Evolutionary conservation across 53 echinoderm and acorn worm species (phyloP), one percentile per base, ranked within the genome.

Genomic region (Paracentrotus lividus): DNA sequence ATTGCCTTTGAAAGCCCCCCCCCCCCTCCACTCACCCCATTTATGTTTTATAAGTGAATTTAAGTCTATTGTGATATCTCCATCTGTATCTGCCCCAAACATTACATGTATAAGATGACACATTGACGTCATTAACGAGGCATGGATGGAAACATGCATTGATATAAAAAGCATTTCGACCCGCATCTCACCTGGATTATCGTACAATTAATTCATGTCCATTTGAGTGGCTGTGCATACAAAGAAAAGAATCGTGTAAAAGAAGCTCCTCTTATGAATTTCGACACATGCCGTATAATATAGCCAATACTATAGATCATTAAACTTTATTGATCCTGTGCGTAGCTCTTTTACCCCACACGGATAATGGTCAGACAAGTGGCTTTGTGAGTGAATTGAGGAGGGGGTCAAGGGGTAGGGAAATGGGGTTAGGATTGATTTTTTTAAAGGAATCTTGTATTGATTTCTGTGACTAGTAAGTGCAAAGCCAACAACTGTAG

Each of bases 381-480:
- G 72, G 72, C 40, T 72, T 72, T 40, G n/a, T n/a, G n/a, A n/a
- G n/a, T 32, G 15, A 8, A 18, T 72, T 14, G 21, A 1, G 72
- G 18, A 72, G 72, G 40, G 72, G 72, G 72, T 72, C 27, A 72
- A 72, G 72, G 40, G 40, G 33, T 40, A 16, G 72, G 40, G 72
- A 21, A 34, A 69, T 12, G 72, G 72, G 18, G 0, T 14, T 72
- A 18, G 72, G 72, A 72, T 72, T 72, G 72, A 72, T 72, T 72
- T 72, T 69, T 72, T 38, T 4, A 72, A 38, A 40, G 40, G 36
- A 72, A 72, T 72, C 72, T 72, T 20, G 40, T 72, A 72, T 72
- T 72, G 72, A 72, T 72, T 40, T 40, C 4, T 36, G 14, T 32
- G 72, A 32, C 72, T 21, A 13, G 21, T 36, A 40, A 72, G 72